Percentiles rank a stretch among this genome's conserved stretches.
phyloP scores from a whole-genome alignment of 37 sponge, comb jelly and placozoan genomes.

The Dysidea cf. avara region DNA sequence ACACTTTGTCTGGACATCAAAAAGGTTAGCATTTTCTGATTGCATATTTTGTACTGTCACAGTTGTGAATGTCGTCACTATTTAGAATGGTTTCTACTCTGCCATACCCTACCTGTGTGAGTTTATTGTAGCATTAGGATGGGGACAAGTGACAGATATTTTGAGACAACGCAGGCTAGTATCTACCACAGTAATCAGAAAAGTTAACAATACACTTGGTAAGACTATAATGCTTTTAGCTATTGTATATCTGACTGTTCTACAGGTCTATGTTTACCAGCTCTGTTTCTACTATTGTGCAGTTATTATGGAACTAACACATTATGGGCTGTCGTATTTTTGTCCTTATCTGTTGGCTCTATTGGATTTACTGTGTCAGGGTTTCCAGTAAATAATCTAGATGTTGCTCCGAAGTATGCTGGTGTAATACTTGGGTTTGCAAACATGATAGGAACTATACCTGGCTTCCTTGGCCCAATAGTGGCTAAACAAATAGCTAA shows the following conservation, averaged over 20 bases:
- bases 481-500: background rate
- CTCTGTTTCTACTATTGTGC: background rate
- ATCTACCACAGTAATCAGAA: constrained; percentile 65
- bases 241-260: background rate
- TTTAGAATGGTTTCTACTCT: constrained; percentile 70
- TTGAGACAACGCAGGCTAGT: constrained; percentile 46
- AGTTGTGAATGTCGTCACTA: too few relatives aligned
- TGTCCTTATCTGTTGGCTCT: background rate
- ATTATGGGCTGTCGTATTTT: background rate
- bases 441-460: background rate
- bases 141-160: constrained; percentile 70
- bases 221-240: background rate
- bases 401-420: background rate
- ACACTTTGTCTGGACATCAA: too few relatives aligned
- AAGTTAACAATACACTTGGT: too few relatives aligned
- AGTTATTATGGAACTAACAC: background rate
- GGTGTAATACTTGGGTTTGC: background rate
- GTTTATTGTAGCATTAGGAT: constrained; percentile 9
- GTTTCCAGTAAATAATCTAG: background rate
- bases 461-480: background rate
- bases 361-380: background rate
- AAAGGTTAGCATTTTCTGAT: too few relatives aligned
- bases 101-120: constrained; percentile 65
- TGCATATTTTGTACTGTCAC: too few relatives aligned
- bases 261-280: background rate